Conservation (phyloP, 2,113 vertebrate species). For the Clarias gariepinus region DNA sequence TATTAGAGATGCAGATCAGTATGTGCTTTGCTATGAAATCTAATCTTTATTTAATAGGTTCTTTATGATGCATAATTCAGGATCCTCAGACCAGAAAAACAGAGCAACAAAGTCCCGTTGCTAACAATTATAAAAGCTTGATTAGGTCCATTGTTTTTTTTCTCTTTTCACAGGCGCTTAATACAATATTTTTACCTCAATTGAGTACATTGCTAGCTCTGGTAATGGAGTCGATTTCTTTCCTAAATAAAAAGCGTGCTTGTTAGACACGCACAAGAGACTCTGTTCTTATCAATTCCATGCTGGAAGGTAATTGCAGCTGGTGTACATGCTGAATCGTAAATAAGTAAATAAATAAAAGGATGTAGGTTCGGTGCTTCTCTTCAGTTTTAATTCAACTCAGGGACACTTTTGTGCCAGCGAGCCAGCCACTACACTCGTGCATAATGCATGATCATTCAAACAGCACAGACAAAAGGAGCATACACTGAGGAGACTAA, state of each 20-base stretch:
- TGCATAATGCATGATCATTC: slow-evolving; percentile 64
- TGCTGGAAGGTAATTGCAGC: slow-evolving; percentile 52
- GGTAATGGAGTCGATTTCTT: slow-evolving; percentile 4
- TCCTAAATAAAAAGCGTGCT: slow-evolving; percentile 54
- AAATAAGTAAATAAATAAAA: slow-evolving; percentile 62
- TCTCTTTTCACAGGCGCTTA: not conserved
- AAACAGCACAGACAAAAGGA: slow-evolving; percentile 57
- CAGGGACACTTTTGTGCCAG: slow-evolving; percentile 44
- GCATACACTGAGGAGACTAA: slow-evolving; percentile 38
- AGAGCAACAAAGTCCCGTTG: not conserved
- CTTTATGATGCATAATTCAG: not conserved
- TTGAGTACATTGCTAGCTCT: not conserved
- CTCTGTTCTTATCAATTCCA: slow-evolving; percentile 53
- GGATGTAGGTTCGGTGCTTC: slow-evolving; percentile 44
- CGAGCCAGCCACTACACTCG: slow-evolving; percentile 29
- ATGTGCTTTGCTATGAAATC: not conserved
- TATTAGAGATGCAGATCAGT: not conserved
- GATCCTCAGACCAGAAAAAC: not conserved
- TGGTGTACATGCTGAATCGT: slow-evolving; percentile 52
- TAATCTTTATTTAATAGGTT: not conserved
- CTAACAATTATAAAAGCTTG: not conserved
- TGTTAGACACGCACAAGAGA: slow-evolving; percentile 56
- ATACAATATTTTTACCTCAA: not conserved
- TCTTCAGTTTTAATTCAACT: slow-evolving; percentile 57
- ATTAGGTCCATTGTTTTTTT: not conserved